These are phyloP conservation scores for Coronaproctus castanopsis DNA, from an alignment of 2,888 invertebrate genomes.

Conservation along the genomic window DNA sequence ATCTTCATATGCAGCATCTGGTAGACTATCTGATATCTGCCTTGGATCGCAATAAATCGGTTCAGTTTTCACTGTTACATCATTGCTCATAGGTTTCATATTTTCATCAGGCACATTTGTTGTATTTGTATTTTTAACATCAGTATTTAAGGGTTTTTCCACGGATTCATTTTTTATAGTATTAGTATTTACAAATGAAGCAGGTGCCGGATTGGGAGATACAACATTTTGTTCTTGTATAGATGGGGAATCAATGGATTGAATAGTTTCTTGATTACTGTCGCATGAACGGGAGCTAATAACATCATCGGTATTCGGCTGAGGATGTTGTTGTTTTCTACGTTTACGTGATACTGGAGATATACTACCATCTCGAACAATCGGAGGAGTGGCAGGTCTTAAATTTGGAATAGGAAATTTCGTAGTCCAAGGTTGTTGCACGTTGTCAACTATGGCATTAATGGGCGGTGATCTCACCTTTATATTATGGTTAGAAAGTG, in stretches of 20 bases:
- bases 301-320: slow-evolving; percentile 5
- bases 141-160: background rate
- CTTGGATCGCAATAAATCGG: slow-evolving; percentile 38
- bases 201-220: background rate
- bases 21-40: slow-evolving; percentile 15
- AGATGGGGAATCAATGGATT: background rate
- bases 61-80: slow-evolving; percentile 35
- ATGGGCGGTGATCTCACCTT: slow-evolving; percentile 13
- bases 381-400: slow-evolving; percentile 10
- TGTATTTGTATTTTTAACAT: background rate
- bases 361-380: slow-evolving; percentile 15
- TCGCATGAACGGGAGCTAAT: background rate
- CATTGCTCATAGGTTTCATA: background rate
- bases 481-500: slow-evolving; percentile 10
- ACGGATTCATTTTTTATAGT: background rate
- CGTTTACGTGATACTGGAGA: slow-evolving; percentile 17
- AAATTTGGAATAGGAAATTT: slow-evolving; percentile 10
- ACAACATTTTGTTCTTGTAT: background rate
- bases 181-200: background rate
- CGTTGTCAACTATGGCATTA: slow-evolving; percentile 11
- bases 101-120: background rate
- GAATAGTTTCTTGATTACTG: background rate
- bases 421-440: slow-evolving; percentile 14
- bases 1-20: slow-evolving; percentile 35
- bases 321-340: slow-evolving; percentile 14